Evolutionary conservation across 2,888 invertebrate genomes (phyloP).

Genomic region (Agrochola circellaris): DNA sequence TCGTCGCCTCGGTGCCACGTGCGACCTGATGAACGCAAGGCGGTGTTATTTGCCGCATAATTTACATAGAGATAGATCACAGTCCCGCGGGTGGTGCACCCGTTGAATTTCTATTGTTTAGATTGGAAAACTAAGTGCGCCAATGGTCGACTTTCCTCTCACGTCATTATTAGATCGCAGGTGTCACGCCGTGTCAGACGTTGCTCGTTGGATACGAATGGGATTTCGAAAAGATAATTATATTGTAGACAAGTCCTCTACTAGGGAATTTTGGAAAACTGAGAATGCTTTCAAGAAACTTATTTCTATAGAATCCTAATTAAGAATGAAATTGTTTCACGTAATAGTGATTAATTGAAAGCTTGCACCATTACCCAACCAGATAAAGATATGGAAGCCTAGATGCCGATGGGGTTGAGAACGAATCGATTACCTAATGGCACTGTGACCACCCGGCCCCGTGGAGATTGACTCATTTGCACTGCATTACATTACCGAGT

Average conservation of each 20-base stretch:
- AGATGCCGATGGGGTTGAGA: conserved; percentile 75
- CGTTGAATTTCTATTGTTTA: conserved; percentile 91
- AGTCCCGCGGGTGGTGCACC: conserved; percentile 88
- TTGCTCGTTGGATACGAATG: conserved; percentile 38
- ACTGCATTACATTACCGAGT: conserved; percentile 90
- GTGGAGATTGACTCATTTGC: conserved; percentile 91
- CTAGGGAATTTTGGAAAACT: background rate
- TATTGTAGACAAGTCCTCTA: background rate
- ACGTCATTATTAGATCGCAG: conserved; percentile 86
- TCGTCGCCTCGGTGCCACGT: conserved; percentile 73
- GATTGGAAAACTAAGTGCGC: conserved; percentile 90
- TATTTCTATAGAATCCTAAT: background rate
- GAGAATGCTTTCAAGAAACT: background rate
- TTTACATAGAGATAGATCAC: conserved; percentile 90
- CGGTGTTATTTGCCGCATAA: conserved; percentile 88
- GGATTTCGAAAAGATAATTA: conserved; percentile 11
- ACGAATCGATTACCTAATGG: conserved; percentile 90
- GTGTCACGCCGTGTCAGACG: conserved; percentile 71
- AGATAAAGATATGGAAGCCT: conserved; percentile 73
- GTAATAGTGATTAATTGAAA: conserved; percentile 71
- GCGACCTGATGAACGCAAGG: conserved; percentile 85
- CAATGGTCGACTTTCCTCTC: conserved; percentile 86
- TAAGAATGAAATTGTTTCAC: conserved; percentile 6
- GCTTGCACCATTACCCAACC: conserved; percentile 72
- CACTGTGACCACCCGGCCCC: conserved; percentile 83